A percentile compares a stretch with the other conserved stretches of the same genome.
These are phyloP conservation scores for Seira sanloemensis DNA, from an alignment of 2,888 invertebrate species.

Conservation along the genomic window DNA sequence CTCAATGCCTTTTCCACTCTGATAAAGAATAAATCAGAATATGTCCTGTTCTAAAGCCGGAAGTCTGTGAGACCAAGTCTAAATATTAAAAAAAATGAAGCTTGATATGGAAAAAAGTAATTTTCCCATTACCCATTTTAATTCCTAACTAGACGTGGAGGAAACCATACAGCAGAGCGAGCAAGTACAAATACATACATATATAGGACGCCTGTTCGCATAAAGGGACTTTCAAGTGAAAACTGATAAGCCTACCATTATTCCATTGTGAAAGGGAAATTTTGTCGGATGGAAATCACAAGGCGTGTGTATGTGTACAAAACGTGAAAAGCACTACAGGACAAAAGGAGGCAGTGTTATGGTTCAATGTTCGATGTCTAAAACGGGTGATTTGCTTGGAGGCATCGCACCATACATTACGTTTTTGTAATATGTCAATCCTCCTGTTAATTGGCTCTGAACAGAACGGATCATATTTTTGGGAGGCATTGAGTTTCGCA, in stretches of 20 bases:
- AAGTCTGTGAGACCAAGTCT: neutral
- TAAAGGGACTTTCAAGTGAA: constrained; percentile 24
- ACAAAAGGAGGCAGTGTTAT: neutral
- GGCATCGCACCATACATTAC: neutral
- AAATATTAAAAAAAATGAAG: neutral
- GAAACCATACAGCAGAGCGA: neutral
- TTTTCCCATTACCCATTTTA: constrained; percentile 27
- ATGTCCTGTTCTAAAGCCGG: neutral
- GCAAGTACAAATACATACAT: neutral
- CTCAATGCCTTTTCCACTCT: neutral
- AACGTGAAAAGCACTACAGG: neutral
- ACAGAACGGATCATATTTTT: constrained; percentile 19
- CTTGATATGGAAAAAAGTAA: constrained; percentile 22
- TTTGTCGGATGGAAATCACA: neutral
- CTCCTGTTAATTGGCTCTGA: constrained; percentile 41
- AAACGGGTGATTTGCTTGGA: neutral
- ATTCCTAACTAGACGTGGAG: constrained; percentile 16
- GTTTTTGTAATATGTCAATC: constrained; percentile 36
- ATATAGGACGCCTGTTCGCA: neutral
- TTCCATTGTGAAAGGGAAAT: neutral
- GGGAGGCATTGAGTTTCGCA: constrained; percentile 27
- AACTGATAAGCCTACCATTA: constrained; percentile 21
- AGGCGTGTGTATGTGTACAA: neutral
- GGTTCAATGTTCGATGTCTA: neutral
- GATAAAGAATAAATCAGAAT: neutral